These are phyloP conservation scores for Phymatocera aterrima DNA, from an alignment of 2,888 invertebrate genomes.

Conservation along the genomic window DNA sequence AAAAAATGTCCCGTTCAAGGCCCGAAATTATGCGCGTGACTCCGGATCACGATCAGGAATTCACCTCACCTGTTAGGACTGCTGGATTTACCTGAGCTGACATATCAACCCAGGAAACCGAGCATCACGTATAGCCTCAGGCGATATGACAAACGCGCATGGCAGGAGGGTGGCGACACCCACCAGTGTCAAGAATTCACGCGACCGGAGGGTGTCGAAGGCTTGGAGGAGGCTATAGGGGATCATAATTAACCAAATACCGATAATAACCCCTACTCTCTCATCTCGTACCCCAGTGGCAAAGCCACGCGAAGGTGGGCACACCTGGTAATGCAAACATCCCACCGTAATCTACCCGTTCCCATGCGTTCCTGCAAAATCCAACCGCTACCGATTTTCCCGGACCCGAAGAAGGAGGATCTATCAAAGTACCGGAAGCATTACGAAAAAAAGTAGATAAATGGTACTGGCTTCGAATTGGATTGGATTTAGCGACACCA, in stretches of 20 bases:
- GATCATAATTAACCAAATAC: slow-evolving; percentile 74
- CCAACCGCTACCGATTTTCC: not conserved
- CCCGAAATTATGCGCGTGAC: not conserved
- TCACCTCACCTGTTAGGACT: not conserved
- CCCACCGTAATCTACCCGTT: not conserved
- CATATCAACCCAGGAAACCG: not conserved
- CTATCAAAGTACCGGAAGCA: not conserved
- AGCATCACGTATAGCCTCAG: slow-evolving; percentile 65
- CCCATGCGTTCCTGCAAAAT: not conserved
- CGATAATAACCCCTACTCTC: slow-evolving; percentile 70
- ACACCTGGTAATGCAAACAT: slow-evolving; percentile 53
- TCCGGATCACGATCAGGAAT: not conserved
- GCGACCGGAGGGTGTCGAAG: slow-evolving; percentile 54
- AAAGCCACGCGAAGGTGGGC: not conserved
- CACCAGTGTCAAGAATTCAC: slow-evolving; percentile 74
- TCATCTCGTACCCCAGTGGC: not conserved
- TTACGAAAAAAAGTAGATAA: not conserved
- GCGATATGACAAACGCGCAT: slow-evolving; percentile 73
- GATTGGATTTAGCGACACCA: not conserved
- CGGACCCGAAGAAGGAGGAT: not conserved
- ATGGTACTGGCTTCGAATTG: not conserved
- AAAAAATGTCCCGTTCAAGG: not conserved
- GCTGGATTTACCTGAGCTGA: not conserved
- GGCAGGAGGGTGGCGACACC: slow-evolving; percentile 71
- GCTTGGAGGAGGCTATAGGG: slow-evolving; percentile 58